Evolutionary conservation across 2,113 vertebrate species (phyloP).

Genomic region (Eolophus roseicapilla): DNA sequence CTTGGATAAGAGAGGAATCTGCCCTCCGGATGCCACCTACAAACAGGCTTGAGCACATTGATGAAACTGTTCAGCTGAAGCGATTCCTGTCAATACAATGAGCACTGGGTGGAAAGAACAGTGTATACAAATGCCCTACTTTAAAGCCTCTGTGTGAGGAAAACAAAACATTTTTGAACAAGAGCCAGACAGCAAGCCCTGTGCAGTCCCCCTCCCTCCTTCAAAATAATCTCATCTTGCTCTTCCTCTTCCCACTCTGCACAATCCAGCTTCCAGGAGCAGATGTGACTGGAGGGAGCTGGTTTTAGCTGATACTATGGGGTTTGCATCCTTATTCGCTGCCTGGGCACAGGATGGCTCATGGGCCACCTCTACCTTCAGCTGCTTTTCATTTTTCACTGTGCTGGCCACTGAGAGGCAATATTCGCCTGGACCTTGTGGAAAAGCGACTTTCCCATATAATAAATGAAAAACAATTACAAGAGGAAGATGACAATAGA

Average conservation of each 20-base stretch:
- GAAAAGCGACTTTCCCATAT: neutral
- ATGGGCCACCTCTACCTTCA: neutral
- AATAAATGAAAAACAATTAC: neutral
- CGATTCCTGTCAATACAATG: slow-evolving; percentile 74
- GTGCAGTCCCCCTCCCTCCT: neutral
- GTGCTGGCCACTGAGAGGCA: neutral
- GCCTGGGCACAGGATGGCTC: neutral
- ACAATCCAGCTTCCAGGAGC: neutral
- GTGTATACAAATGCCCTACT: slow-evolving; percentile 64
- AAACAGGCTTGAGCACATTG: slow-evolving; percentile 64
- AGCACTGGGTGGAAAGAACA: slow-evolving; percentile 49
- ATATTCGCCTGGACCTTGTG: neutral
- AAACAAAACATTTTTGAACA: slow-evolving; percentile 39
- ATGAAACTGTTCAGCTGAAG: slow-evolving; percentile 57
- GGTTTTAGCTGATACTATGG: neutral
- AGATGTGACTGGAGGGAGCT: neutral
- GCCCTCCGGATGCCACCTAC: slow-evolving; percentile 69
- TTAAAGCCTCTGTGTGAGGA: slow-evolving; percentile 40
- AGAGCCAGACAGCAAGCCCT: neutral
- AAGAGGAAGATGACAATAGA: neutral
- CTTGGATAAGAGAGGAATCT: slow-evolving; percentile 67
- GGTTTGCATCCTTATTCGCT: neutral
- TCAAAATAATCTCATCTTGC: neutral
- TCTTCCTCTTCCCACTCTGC: neutral
- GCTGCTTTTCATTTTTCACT: neutral